Conservation (phyloP, 2,113 vertebrate genomes). For the Probosciger aterrimus region DNA sequence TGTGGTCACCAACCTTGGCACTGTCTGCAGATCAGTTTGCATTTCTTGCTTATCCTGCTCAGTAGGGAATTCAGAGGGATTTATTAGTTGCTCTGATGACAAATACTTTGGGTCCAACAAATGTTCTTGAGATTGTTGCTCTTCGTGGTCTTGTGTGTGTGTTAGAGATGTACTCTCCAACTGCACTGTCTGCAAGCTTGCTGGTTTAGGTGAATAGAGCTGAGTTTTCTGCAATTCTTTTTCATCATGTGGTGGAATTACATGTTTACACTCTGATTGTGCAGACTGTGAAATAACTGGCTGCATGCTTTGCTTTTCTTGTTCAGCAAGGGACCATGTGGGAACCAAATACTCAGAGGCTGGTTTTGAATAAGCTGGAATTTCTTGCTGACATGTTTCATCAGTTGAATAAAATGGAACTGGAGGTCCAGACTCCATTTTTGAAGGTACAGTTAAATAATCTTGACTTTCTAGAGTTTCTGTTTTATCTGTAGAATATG, state of each 20-base stretch:
- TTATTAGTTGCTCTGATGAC: not conserved
- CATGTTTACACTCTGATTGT: not conserved
- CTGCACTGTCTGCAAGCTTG: not conserved
- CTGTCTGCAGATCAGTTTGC: not conserved
- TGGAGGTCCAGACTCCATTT: not conserved
- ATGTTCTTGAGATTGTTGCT: not conserved
- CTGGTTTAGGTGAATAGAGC: not conserved
- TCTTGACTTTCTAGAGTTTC: not conserved
- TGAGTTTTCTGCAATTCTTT: not conserved
- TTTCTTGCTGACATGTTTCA: not conserved
- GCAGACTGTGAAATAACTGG: not conserved
- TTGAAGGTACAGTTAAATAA: slow-evolving; percentile 14
- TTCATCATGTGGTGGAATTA: not conserved
- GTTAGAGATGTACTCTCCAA: not conserved
- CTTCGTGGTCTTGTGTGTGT: not conserved
- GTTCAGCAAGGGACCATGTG: not conserved
- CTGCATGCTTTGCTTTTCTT: not conserved
- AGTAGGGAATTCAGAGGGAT: not conserved
- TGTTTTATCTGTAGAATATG: not conserved
- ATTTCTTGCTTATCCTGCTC: not conserved
- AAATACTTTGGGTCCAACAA: not conserved
- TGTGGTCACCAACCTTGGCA: not conserved
- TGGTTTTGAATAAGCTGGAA: not conserved
- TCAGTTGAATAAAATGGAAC: not conserved
- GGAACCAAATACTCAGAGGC: not conserved